Evolutionary conservation across 2,113 vertebrate species (phyloP), one percentile per base, ranked within the genome.

Genomic region (Bufo gargarizans): DNA sequence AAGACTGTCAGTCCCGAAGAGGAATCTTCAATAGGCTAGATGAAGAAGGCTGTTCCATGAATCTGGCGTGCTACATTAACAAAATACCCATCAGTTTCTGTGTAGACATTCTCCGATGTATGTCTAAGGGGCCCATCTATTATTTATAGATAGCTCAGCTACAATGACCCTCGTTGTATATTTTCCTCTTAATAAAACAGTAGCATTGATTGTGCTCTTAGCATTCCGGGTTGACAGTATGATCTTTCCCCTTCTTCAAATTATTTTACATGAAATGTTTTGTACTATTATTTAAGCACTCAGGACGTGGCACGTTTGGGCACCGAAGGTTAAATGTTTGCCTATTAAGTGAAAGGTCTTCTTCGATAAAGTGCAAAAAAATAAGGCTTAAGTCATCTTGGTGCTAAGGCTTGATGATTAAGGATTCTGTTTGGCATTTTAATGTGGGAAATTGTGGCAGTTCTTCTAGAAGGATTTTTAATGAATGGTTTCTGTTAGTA

Each of bases 181-280:
- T 65, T 47, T 77, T 49, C 67, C 58, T 67, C 58, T 89, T 89
- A 89, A 89, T 89, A 84, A 89, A 74, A 89, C 82, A 84, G 58
- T 11, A 88, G 71, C 81, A 89, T 89, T 89, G 87, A 89, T 84
- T 84, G 72, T 67, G 49, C 50, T 89, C 49, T 69, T 78, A 13
- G 50, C 22, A 63, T 67, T 74, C 22, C 22, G 63, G n/a, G 50
- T 78, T 78, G 47, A 55, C n/a, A 77, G 55, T 13, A n/a, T 63
- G 22, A 67, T 56, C 58, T 67, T 47, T 77, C 71, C 61, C 69
- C 82, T 16, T 7, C 45, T 83, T 53, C 13, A 67, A 55, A 86
- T 65, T 67, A 78, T 78, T 69, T 87, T 69, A 84, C 81, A 61
- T 88, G 17, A 72, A 58, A 69, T 55, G 53, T 87, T 67, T 74